phyloP scores from a whole-genome alignment of 2,888 invertebrate species.

The Tiphia femorata region DNA sequence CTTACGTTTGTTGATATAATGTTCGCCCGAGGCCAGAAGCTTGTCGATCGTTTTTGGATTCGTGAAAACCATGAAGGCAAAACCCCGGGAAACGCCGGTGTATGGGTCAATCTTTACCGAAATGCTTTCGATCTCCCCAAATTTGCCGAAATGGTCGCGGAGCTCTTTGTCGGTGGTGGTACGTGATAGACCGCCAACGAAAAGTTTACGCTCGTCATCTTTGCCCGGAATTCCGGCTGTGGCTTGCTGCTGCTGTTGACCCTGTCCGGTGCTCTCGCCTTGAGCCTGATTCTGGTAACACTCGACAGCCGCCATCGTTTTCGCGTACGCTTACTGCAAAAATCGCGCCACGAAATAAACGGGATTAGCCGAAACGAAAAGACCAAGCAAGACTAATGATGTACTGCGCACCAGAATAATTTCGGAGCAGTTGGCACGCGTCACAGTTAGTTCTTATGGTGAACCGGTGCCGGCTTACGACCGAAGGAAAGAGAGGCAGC shows the following conservation, averaged over 20 bases:
- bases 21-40: conserved; percentile 71
- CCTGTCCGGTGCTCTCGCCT: conserved; percentile 48
- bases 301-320: conserved; percentile 64
- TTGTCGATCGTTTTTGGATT: conserved; percentile 73
- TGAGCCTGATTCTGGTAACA: conserved; percentile 60
- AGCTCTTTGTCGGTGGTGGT: conserved; percentile 75
- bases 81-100: conserved; percentile 76
- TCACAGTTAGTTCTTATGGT: conserved; percentile 43
- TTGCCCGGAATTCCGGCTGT: conserved; percentile 68
- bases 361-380: conserved; percentile 13
- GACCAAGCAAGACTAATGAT: conserved; percentile 23
- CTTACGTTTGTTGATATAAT: conserved; percentile 75
- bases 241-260: conserved; percentile 55
- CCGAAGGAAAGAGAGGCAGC: conserved; percentile 47
- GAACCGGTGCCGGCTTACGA: conserved; percentile 55
- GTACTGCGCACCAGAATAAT: conserved; percentile 37
- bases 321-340: conserved; percentile 34
- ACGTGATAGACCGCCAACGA: conserved; percentile 76
- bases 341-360: conserved; percentile 22
- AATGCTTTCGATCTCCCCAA: conserved; percentile 75
- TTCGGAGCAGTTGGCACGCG: conserved; percentile 44
- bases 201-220: conserved; percentile 74
- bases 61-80: conserved; percentile 77
- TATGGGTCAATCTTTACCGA: conserved; percentile 76
- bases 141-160: conserved; percentile 75